phyloP scores from a whole-genome alignment of 2,888 invertebrate genomes.

The Leptinotarsa rubiginosa region DNA sequence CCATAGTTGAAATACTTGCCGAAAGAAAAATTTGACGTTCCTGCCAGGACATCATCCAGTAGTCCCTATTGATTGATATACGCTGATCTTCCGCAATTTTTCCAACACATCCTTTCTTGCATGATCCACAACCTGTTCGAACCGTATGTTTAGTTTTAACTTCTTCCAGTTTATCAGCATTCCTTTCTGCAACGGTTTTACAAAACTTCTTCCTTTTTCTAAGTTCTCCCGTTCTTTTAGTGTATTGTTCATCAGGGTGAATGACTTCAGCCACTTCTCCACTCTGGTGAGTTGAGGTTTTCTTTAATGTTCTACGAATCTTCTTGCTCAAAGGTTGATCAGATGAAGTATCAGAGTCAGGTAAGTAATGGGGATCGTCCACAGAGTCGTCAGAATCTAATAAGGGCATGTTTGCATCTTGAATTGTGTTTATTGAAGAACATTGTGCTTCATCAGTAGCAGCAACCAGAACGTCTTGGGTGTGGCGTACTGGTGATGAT shows the following conservation, averaged over 20 bases:
- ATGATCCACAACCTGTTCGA: conserved; percentile 19
- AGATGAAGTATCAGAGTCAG: conserved; percentile 21
- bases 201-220: conserved; percentile 17
- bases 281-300: conserved; percentile 22
- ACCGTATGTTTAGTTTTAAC: conserved; percentile 21
- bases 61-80: conserved; percentile 22
- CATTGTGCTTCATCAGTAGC: conserved; percentile 24
- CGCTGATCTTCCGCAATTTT: conserved; percentile 21
- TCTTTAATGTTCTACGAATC: conserved; percentile 19
- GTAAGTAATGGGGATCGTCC: conserved; percentile 20
- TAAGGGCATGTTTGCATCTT: conserved; percentile 24
- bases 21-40: conserved; percentile 21
- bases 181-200: conserved; percentile 21
- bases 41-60: no score
- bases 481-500: conserved; percentile 24
- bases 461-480: conserved; percentile 25
- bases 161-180: conserved; percentile 21
- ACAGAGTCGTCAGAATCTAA: conserved; percentile 24
- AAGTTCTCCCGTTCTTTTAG: conserved; percentile 22
- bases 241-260: conserved; percentile 22
- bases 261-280: conserved; percentile 22
- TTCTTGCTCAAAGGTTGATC: conserved; percentile 20
- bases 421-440: conserved; percentile 24
- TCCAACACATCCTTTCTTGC: conserved; percentile 22
- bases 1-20: conserved; percentile 21